A percentile compares a stretch with the other conserved stretches of the same genome.
Conservation (phyloP, 2,797 vertebrate genomes). For the Malurus splendens region DNA sequence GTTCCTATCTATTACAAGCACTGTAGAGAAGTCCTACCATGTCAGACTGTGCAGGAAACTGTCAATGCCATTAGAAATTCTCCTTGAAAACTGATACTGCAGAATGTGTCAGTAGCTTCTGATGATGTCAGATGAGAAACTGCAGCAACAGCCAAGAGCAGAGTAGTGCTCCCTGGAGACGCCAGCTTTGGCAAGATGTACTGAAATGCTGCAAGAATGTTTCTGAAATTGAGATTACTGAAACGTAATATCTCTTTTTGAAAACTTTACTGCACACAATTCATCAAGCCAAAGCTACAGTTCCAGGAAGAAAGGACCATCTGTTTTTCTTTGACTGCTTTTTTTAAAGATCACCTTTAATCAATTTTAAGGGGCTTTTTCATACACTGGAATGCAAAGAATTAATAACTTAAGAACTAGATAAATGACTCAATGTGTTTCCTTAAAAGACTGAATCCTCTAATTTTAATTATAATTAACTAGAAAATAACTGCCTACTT, state of each 20-base stretch:
- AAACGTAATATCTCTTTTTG: not conserved
- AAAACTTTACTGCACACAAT: slow-evolving; percentile 32
- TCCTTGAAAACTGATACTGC: slow-evolving; percentile 25
- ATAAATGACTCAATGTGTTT: not conserved
- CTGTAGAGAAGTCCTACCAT: not conserved
- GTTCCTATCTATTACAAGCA: not conserved
- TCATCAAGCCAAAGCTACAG: slow-evolving; percentile 15
- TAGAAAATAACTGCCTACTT: not conserved
- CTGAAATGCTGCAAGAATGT: slow-evolving; percentile 10
- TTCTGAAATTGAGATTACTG: slow-evolving; percentile 45
- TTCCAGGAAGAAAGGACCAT: slow-evolving; percentile 42
- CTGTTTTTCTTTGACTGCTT: slow-evolving; percentile 16
- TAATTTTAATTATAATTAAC: not conserved
- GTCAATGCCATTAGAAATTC: slow-evolving; percentile 12
- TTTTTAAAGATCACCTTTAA: slow-evolving; percentile 14
- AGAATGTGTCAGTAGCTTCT: slow-evolving; percentile 16
- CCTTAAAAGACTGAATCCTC: not conserved
- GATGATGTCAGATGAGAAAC: slow-evolving; percentile 45
- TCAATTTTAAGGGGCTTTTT: not conserved
- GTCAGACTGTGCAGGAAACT: not conserved
- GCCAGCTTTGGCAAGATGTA: not conserved
- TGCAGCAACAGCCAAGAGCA: slow-evolving; percentile 17
- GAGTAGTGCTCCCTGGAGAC: not conserved
- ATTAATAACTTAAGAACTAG: slow-evolving; percentile 10
- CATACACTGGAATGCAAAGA: not conserved